A percentile compares a stretch with the other conserved stretches of the same genome.
phyloP scores from a whole-genome alignment of 2,113 vertebrate species.

The Synodontis membranacea region DNA sequence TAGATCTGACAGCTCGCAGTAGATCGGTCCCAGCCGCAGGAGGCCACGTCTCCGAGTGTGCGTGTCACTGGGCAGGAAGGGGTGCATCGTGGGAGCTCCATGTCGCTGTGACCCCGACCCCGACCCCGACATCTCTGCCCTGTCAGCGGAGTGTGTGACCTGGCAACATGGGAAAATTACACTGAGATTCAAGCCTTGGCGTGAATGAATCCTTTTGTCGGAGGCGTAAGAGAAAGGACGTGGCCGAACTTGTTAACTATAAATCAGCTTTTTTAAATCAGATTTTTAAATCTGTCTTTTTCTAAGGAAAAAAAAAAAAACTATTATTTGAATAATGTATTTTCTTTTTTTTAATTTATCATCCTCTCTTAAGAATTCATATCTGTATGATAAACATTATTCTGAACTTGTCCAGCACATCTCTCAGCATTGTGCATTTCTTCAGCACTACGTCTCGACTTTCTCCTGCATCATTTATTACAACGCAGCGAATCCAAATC shows the following conservation, averaged over 20 bases:
- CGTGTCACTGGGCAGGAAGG: constrained; percentile 23
- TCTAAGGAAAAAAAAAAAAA: neutral
- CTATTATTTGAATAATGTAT: neutral
- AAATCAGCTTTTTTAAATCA: neutral
- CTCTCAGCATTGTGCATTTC: neutral
- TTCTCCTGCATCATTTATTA: neutral
- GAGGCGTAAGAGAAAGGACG: neutral
- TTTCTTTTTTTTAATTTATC: neutral
- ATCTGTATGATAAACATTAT: neutral
- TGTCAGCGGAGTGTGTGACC: constrained; percentile 48
- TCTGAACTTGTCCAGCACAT: neutral
- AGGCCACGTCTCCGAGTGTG: constrained; percentile 6
- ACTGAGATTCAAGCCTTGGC: constrained; percentile 6
- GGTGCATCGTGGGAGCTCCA: constrained; percentile 33
- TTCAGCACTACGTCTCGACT: neutral
- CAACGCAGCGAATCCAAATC: neutral
- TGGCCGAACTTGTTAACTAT: neutral
- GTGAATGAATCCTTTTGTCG: constrained; percentile 36
- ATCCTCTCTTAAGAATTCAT: neutral
- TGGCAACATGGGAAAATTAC: constrained; percentile 48
- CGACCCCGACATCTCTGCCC: constrained; percentile 7
- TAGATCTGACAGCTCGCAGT: constrained; percentile 13
- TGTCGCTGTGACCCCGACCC: constrained; percentile 59
- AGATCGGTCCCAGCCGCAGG: neutral
- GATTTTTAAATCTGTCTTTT: neutral